A percentile compares a stretch with the other conserved stretches of the same genome.
phyloP scores from a whole-genome alignment of 1,140 invertebrate species.

The Pseudomyrmex sp. region DNA sequence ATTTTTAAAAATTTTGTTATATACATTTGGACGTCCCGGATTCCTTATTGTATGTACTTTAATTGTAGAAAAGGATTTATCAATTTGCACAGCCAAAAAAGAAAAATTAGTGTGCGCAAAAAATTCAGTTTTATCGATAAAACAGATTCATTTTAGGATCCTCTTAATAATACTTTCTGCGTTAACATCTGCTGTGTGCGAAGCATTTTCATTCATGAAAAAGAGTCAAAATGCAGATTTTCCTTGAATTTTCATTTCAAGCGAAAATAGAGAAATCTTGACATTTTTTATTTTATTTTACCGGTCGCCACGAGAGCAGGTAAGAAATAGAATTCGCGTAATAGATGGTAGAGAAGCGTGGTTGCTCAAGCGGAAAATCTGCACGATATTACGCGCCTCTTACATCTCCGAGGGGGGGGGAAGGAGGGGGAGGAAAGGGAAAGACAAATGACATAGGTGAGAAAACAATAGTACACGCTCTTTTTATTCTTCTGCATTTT shows the following conservation, averaged over 20 bases:
- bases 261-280: conserved; percentile 24
- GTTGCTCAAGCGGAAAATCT: conserved; percentile 28
- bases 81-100: too few species aligned
- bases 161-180: too few species aligned
- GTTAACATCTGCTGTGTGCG: too few species aligned
- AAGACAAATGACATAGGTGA: conserved; percentile 17
- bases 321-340: conserved; percentile 21
- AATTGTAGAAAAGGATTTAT: too few species aligned
- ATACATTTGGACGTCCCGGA: too few species aligned
- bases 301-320: conserved; percentile 11
- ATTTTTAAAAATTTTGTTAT: too few species aligned
- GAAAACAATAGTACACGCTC: neutral
- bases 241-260: neutral
- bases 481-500: conserved; percentile 8
- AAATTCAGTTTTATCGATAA: too few species aligned
- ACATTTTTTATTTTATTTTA: conserved; percentile 16
- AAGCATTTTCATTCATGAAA: neutral
- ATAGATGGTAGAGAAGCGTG: conserved; percentile 13
- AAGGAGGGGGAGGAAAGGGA: neutral
- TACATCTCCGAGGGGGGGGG: neutral
- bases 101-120: too few species aligned
- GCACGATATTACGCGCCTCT: conserved; percentile 45
- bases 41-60: too few species aligned
- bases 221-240: neutral
- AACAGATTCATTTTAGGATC: too few species aligned